Conservation (phyloP, 2,797 vertebrate genomes). For the Aphelocoma californica region DNA sequence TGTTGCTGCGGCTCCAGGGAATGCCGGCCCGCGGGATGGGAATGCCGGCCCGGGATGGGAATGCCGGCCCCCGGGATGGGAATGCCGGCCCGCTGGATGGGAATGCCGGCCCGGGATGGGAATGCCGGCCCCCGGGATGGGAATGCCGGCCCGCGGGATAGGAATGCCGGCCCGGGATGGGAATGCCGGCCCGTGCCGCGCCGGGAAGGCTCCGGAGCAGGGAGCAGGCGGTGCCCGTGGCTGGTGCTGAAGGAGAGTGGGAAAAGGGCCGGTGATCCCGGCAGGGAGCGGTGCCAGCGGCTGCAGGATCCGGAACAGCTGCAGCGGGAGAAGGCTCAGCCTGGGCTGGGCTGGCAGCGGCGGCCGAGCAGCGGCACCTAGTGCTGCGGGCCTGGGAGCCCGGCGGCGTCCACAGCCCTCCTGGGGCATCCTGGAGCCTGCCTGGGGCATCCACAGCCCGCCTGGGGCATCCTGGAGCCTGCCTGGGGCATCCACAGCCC, state of each 20-base stretch:
- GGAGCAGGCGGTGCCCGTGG: accelerated
- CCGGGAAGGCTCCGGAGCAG: not conserved
- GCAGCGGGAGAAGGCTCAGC: not conserved
- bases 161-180: not conserved
- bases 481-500: no score
- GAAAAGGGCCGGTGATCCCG: accelerated
- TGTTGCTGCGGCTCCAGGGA: not conserved
- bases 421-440: no score
- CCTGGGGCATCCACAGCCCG: not conserved
- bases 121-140: not conserved
- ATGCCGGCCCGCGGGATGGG: accelerated
- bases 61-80: not conserved
- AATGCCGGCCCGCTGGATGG: not conserved
- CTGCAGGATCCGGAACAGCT: not conserved
- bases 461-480: not conserved
- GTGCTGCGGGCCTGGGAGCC: not conserved
- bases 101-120: not conserved
- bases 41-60: not conserved
- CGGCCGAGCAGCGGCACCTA: not conserved
- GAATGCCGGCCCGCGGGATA: not conserved
- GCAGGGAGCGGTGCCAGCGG: not conserved
- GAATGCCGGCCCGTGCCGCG: not conserved
- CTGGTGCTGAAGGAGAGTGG: not conserved
- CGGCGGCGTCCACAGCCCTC: not conserved
- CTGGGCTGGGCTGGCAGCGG: not conserved